Evolutionary conservation across 2,888 invertebrate genomes (phyloP).

Genomic region (Pelosia muscerda): DNA sequence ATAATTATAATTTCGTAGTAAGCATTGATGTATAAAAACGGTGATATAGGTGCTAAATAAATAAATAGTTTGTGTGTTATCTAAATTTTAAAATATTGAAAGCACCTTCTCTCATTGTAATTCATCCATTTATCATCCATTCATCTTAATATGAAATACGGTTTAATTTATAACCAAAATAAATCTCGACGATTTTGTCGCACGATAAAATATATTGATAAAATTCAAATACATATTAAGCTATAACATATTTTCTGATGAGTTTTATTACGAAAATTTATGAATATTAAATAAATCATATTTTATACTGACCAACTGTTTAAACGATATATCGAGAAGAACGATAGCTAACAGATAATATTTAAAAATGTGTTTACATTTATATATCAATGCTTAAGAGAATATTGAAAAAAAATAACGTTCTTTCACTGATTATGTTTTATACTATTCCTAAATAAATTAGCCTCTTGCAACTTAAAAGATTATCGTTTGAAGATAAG

Average conservation of each 20-base stretch:
- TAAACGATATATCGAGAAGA: background rate
- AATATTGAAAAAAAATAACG: background rate
- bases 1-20: background rate
- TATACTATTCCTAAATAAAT: constrained; percentile 15
- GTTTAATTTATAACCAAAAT: background rate
- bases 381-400: constrained; percentile 13
- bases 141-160: background rate
- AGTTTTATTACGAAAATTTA: too few species aligned
- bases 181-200: background rate
- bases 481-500: constrained; percentile 36
- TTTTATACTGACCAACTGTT: background rate
- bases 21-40: constrained; percentile 10
- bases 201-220: background rate
- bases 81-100: background rate
- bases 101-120: too few species aligned
- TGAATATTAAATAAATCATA: too few species aligned
- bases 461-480: constrained; percentile 48
- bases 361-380: constrained; percentile 10
- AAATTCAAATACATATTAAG: background rate
- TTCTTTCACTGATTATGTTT: background rate
- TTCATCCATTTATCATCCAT: too few species aligned
- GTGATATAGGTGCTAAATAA: background rate
- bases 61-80: background rate
- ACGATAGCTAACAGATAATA: background rate
- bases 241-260: too few species aligned